These are phyloP conservation scores for Orthonychiurus folsomi DNA, from an alignment of 2,888 invertebrate species.

Conservation along the genomic window DNA sequence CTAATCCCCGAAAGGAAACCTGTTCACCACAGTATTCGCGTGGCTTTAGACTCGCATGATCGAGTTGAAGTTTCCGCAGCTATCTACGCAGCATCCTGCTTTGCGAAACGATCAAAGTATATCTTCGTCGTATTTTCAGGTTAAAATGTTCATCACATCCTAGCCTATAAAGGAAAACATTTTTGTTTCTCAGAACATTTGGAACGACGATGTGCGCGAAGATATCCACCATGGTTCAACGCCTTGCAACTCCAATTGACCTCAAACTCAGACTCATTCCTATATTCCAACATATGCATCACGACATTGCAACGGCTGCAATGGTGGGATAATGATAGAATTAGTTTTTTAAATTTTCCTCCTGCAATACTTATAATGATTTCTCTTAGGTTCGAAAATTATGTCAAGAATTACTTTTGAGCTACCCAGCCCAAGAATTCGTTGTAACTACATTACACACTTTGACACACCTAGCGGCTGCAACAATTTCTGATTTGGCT, in stretches of 20 bases:
- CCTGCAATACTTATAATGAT: too few species aligned
- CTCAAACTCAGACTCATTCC: slow-evolving; percentile 84
- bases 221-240: slow-evolving; percentile 88
- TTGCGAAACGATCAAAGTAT: slow-evolving; percentile 87
- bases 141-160: slow-evolving; percentile 1
- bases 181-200: slow-evolving; percentile 60
- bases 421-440: slow-evolving; percentile 70
- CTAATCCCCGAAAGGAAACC: slow-evolving; percentile 89
- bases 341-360: too few species aligned
- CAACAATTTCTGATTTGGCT: slow-evolving; percentile 82
- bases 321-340: too few species aligned
- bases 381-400: slow-evolving; percentile 57
- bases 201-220: slow-evolving; percentile 92
- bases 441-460: slow-evolving; percentile 74
- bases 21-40: slow-evolving; percentile 87
- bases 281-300: slow-evolving; percentile 86
- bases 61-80: slow-evolving; percentile 93
- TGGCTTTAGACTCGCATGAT: slow-evolving; percentile 87
- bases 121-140: slow-evolving; percentile 29
- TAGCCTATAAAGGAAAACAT: too few species aligned
- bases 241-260: slow-evolving; percentile 81
- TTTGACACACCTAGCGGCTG: slow-evolving; percentile 75
- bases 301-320: slow-evolving; percentile 64
- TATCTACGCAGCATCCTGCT: slow-evolving; percentile 86
- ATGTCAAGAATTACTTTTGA: slow-evolving; percentile 62